These are phyloP conservation scores for Pseudanteris insignis DNA, from an alignment of 2,888 invertebrate genomes.

Conservation along the genomic window DNA sequence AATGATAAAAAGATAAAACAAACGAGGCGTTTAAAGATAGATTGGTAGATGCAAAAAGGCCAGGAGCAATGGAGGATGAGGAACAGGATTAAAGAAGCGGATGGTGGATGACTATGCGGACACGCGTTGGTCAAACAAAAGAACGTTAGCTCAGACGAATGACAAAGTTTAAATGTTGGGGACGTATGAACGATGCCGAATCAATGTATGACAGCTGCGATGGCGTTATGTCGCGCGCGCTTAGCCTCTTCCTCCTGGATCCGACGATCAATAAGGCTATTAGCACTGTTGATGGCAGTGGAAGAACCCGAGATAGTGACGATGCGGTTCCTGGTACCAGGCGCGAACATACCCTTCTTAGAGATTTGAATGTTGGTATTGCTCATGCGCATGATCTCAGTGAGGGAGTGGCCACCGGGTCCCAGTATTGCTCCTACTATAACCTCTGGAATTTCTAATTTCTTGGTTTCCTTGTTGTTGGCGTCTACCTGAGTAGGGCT, in stretches of 20 bases:
- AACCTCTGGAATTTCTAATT: conserved; percentile 94
- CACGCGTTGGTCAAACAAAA: conserved; percentile 19
- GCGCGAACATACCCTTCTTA: conserved; percentile 97
- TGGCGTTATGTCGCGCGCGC: conserved; percentile 88
- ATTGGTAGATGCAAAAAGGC: conserved; percentile 2
- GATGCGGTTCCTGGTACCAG: conserved; percentile 96
- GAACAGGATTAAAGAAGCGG: neutral
- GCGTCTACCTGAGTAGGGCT: conserved; percentile 83
- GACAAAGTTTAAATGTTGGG: conserved; percentile 44
- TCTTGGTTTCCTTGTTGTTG: conserved; percentile 82
- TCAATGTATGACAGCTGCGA: conserved; percentile 79
- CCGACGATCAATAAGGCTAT: conserved; percentile 95
- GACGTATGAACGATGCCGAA: conserved; percentile 48
- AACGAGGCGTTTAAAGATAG: neutral
- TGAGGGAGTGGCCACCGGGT: conserved; percentile 94
- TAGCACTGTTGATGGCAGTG: conserved; percentile 89
- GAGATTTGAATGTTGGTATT: conserved; percentile 98
- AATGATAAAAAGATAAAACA: no score
- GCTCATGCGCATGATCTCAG: conserved; percentile 96
- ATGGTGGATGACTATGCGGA: conserved; percentile 7
- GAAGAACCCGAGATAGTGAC: conserved; percentile 93
- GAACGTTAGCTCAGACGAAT: conserved; percentile 45
- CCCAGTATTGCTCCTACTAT: conserved; percentile 97
- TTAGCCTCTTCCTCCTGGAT: conserved; percentile 95
- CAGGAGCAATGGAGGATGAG: neutral